Conservation (phyloP, 2,797 vertebrate genomes). For the Xerus rutilus region DNA sequence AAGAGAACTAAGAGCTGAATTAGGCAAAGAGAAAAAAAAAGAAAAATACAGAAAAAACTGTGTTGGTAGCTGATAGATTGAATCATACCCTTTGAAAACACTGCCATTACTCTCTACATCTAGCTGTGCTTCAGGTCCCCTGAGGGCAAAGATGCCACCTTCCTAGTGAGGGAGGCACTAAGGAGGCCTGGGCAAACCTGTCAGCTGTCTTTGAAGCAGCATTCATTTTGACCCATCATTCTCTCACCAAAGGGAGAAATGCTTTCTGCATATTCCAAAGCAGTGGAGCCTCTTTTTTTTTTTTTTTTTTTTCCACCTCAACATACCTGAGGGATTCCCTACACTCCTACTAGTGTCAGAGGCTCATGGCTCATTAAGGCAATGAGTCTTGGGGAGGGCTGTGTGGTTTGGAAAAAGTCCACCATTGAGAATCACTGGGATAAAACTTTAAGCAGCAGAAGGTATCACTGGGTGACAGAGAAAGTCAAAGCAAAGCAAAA, state of each 20-base stretch:
- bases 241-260: constrained; percentile 35
- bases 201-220: background rate
- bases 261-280: constrained; percentile 48
- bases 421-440: constrained; percentile 57
- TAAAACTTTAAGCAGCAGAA: constrained; percentile 43
- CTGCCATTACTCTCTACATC: background rate
- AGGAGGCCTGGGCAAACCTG: background rate
- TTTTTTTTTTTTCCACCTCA: constrained; percentile 38
- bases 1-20: constrained; percentile 29
- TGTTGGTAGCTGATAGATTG: background rate
- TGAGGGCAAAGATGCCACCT: background rate
- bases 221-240: background rate
- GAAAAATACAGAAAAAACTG: background rate
- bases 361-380: constrained; percentile 67
- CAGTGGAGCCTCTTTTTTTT: background rate
- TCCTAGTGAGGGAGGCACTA: background rate
- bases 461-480: constrained; percentile 19
- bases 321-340: constrained; percentile 69
- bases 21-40: background rate
- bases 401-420: constrained; percentile 66
- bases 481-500: constrained; percentile 49
- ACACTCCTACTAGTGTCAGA: constrained; percentile 5
- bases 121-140: background rate
- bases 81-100: background rate
- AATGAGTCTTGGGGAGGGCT: constrained; percentile 13